phyloP scores from a whole-genome alignment of 2,888 invertebrate species.

The Ligdia adustata region DNA sequence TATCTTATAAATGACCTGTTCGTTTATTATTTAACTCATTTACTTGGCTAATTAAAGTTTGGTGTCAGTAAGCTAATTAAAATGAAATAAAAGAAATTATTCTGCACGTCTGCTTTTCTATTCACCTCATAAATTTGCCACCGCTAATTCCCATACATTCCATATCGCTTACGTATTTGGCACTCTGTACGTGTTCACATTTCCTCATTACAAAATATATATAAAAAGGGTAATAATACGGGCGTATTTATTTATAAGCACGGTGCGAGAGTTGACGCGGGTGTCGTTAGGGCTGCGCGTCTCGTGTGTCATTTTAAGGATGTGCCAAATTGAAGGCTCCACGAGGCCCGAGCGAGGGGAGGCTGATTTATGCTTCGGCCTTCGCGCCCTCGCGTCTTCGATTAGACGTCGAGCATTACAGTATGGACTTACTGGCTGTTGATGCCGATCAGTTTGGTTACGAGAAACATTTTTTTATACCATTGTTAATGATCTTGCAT shows the following conservation, averaged over 20 bases:
- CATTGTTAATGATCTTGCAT: too few relatives aligned
- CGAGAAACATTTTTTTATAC: too few relatives aligned
- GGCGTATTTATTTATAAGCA: constrained; percentile 61
- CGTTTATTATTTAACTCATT: too few relatives aligned
- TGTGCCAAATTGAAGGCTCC: constrained; percentile 84
- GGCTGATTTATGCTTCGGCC: constrained; percentile 78
- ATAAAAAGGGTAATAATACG: constrained; percentile 46
- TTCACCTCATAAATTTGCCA: neutral
- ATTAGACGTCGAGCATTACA: constrained; percentile 38
- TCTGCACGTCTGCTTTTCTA: neutral
- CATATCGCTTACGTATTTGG: constrained; percentile 18
- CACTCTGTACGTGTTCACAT: constrained; percentile 29
- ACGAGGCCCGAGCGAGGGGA: constrained; percentile 76
- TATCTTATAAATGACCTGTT: too few relatives aligned
- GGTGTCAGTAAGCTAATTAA: too few relatives aligned
- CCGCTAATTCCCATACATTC: constrained; percentile 11
- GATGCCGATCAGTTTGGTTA: too few relatives aligned
- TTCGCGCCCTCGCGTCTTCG: constrained; percentile 62
- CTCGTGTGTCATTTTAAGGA: constrained; percentile 85
- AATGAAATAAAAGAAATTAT: too few relatives aligned
- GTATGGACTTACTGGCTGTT: constrained; percentile 16
- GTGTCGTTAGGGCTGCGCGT: constrained; percentile 76
- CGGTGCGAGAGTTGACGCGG: constrained; percentile 64
- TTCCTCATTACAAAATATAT: constrained; percentile 39
- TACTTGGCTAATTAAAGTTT: too few relatives aligned